Base-by-base conservation (phyloP, 2,888 invertebrate genomes). In the Metellina segmentata region DNA sequence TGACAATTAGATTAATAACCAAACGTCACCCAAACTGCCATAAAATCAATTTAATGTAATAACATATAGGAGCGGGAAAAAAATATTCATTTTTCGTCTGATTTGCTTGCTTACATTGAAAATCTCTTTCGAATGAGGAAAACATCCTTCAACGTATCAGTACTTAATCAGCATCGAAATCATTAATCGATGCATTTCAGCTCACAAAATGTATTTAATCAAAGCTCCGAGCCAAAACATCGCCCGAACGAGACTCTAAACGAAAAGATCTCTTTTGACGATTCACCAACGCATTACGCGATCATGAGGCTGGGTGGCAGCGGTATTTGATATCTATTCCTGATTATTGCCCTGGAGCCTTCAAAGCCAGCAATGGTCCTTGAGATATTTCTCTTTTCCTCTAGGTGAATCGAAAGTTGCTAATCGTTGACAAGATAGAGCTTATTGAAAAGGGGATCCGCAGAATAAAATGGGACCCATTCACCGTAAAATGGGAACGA, bases 381-480 rank as follows among this genome's bases (percentile, higher is more conserved):
- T 87, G 70, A 87, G 19, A 77, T 79, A 53, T 61, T 53, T 61
- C 61, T 61, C 61, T 61, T 61, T 61, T 61, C 13, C 51, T 52
- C 52, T 77, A 82, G 49, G 82, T 34, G 52, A 52, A 83, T 82
- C 77, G 81, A 83, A 83, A 89, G 83, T 89, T 82, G 82, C 89
- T 89, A 82, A 83, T 89, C 83, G 83, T 70, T 61, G 79, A 61
- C 34, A 61, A 79, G 34, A 79, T 34, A 20, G 61, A 61, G 53
- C 52, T 51, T 61, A 51, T 13, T 51, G 77, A 77, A 77, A 77
- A 13, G 77, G 77, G n/a, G n/a, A 77, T 34, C 34, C 13, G 51
- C 9, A 77, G n/a, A 77, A 49, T 53, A 20, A 79, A 34, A 78
- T 79, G 20, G n/a, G 78, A 20, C n/a, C 11, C 19, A 19, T 5